Percentiles rank a stretch among this genome's conserved stretches.
Conservation (phyloP, 2,113 vertebrate species). For the Osmerus eperlanus region DNA sequence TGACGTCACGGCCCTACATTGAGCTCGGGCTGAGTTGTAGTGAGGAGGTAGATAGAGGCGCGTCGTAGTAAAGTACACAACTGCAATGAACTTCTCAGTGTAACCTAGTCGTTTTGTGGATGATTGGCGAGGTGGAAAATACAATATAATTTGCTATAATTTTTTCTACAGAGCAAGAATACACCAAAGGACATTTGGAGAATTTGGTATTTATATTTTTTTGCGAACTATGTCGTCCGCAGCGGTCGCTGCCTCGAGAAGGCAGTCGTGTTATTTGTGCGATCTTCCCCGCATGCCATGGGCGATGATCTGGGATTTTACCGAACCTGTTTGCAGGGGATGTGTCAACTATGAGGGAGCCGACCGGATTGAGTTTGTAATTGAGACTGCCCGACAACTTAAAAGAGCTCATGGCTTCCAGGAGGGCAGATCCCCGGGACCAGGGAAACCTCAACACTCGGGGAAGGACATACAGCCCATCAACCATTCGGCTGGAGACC, state of each 20-base stretch:
- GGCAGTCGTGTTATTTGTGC: constrained; percentile 88
- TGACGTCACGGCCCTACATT: constrained; percentile 72
- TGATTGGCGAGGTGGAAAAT: constrained; percentile 41
- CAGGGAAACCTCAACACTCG: constrained; percentile 67
- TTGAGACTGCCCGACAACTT: constrained; percentile 83
- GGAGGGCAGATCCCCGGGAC: constrained; percentile 77
- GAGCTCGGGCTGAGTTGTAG: constrained; percentile 63
- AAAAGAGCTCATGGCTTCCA: constrained; percentile 84
- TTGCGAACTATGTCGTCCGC: constrained; percentile 77
- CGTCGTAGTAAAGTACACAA: constrained; percentile 58
- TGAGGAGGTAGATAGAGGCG: constrained; percentile 67
- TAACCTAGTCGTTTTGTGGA: constrained; percentile 44
- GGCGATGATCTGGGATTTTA: constrained; percentile 92
- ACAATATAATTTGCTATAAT: background rate
- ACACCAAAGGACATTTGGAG: constrained; percentile 41
- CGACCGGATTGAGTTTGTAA: constrained; percentile 87
- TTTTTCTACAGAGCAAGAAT: constrained; percentile 9
- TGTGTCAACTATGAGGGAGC: constrained; percentile 92
- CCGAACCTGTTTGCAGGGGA: constrained; percentile 84
- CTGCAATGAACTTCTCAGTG: constrained; percentile 54
- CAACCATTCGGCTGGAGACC: constrained; percentile 63
- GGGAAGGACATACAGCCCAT: constrained; percentile 74
- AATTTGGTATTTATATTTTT: constrained; percentile 10
- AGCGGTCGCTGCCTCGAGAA: constrained; percentile 75
- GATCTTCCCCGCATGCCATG: constrained; percentile 91